phyloP scores from a whole-genome alignment of 2,113 vertebrate genomes.

The Suncus etruscus region DNA sequence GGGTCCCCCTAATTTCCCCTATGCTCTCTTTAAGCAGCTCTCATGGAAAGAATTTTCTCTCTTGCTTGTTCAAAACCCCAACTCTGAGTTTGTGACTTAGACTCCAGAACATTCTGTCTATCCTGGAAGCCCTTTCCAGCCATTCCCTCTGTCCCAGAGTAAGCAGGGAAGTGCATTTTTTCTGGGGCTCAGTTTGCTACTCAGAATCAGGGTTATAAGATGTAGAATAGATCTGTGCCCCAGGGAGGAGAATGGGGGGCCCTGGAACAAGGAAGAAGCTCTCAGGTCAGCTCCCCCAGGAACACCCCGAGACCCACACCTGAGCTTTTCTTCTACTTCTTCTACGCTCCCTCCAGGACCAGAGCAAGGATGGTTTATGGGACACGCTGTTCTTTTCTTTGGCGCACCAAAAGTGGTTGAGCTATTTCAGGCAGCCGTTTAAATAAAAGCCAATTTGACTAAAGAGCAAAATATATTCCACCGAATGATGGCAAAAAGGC shows the following conservation, averaged over 20 bases:
- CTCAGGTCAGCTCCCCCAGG: no score
- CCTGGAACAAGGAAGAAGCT: no score
- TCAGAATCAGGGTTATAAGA: no score
- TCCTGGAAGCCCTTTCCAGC: neutral
- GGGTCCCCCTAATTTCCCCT: no score
- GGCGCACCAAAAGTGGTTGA: constrained; percentile 84
- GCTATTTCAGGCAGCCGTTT: constrained; percentile 90
- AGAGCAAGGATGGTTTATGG: constrained; percentile 81
- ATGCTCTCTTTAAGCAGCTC: neutral
- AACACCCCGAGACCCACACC: no score
- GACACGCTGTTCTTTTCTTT: constrained; percentile 86
- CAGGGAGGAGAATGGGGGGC: no score
- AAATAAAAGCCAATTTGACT: constrained; percentile 91
- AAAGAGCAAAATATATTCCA: constrained; percentile 89
- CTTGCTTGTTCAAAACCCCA: neutral
- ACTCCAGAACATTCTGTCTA: no score
- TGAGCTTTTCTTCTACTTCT: neutral
- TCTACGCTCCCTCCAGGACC: constrained; percentile 51
- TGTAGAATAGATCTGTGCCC: no score
- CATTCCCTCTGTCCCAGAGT: neutral
- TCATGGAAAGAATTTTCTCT: neutral
- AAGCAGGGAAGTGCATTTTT: no score
- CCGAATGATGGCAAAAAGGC: constrained; percentile 87
- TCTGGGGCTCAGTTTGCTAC: no score
- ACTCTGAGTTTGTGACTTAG: neutral